phyloP scores from a whole-genome alignment of 2,888 invertebrate genomes.

The Cheilosia urbana region DNA sequence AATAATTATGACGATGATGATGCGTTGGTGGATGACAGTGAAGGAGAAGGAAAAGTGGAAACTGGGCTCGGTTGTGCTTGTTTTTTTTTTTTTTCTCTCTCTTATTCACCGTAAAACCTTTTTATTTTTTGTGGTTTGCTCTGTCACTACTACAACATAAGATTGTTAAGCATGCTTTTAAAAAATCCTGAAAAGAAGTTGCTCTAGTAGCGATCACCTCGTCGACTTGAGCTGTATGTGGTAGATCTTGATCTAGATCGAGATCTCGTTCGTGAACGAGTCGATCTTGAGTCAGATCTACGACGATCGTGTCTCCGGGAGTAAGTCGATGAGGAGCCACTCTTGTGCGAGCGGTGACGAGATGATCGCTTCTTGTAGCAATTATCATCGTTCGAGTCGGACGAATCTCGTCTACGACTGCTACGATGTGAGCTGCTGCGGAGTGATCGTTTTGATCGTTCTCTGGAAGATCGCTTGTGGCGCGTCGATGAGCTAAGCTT shows the following conservation, averaged over 20 bases:
- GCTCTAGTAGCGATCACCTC: slow-evolving; percentile 58
- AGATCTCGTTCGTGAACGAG: slow-evolving; percentile 75
- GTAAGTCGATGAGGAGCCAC: slow-evolving; percentile 53
- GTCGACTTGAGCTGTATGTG: slow-evolving; percentile 66
- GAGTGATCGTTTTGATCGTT: slow-evolving; percentile 61
- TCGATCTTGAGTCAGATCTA: slow-evolving; percentile 66
- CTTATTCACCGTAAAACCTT: slow-evolving; percentile 18
- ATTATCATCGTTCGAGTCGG: slow-evolving; percentile 78
- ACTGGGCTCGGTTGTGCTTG: slow-evolving; percentile 1
- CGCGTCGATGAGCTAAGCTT: slow-evolving; percentile 43
- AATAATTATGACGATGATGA: slow-evolving; percentile 2
- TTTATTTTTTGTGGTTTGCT: slow-evolving; percentile 47
- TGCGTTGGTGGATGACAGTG: slow-evolving; percentile 9
- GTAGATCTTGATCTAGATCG: slow-evolving; percentile 81
- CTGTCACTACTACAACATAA: slow-evolving; percentile 54
- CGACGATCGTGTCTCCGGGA: slow-evolving; percentile 54
- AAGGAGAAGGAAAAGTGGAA: slow-evolving; percentile 17
- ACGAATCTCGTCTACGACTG: slow-evolving; percentile 77
- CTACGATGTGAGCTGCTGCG: slow-evolving; percentile 63
- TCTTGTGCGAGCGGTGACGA: slow-evolving; percentile 43
- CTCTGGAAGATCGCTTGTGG: slow-evolving; percentile 45
- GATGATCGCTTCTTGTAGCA: slow-evolving; percentile 66
- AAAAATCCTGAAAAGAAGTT: slow-evolving; percentile 52
- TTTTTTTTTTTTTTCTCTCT: slow-evolving; percentile 26
- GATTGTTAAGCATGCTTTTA: slow-evolving; percentile 40